Evolutionary conservation across 2,797 vertebrate species (phyloP).

Genomic region (Caiman crocodilus): DNA sequence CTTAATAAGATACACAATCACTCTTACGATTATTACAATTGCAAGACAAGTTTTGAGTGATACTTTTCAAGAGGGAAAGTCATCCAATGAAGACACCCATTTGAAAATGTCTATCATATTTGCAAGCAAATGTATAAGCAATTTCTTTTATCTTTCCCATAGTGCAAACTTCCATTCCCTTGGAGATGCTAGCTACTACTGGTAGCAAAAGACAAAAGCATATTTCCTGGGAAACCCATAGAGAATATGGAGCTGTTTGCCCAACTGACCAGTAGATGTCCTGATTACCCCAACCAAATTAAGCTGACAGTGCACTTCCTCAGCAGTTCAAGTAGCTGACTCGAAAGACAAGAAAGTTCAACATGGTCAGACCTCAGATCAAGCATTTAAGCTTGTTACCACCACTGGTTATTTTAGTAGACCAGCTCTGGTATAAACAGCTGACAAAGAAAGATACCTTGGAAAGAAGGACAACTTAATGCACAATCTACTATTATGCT

Average conservation of each 20-base stretch:
- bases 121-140: not conserved
- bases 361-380: not conserved
- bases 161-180: no score
- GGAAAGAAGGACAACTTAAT: not conserved
- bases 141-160: not conserved
- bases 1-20: no score
- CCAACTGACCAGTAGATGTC: conserved; percentile 43
- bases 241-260: not conserved
- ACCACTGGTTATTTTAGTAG: not conserved
- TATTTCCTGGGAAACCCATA: not conserved
- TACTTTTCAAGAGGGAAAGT: not conserved
- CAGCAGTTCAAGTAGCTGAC: not conserved
- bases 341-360: not conserved
- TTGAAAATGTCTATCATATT: not conserved
- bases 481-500: not conserved
- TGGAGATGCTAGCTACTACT: rapidly evolving
- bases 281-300: conserved; percentile 15
- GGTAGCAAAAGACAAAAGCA: no score
- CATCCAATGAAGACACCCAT: not conserved
- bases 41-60: not conserved
- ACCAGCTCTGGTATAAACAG: rapidly evolving
- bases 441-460: not conserved
- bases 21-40: not conserved
- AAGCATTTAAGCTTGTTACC: not conserved
- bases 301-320: not conserved